Conservation (phyloP, 2,888 invertebrate species). For the Phorcus lineatus region DNA sequence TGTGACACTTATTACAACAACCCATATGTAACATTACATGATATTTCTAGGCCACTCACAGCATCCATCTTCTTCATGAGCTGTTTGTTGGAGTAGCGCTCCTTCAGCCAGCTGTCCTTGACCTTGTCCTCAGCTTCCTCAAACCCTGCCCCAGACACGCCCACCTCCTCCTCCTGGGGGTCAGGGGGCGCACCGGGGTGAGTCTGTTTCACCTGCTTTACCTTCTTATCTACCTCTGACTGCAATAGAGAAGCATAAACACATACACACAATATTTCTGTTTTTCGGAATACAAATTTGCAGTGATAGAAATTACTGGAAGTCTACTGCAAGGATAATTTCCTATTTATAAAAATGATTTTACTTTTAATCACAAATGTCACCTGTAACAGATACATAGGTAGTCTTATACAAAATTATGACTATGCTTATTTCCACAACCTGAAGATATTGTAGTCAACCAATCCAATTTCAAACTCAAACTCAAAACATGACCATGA, state of each 20-base stretch:
- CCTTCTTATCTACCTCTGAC: slow-evolving; percentile 51
- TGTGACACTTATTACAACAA: neutral
- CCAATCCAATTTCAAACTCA: no score
- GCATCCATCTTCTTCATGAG: slow-evolving; percentile 66
- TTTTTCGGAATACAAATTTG: neutral
- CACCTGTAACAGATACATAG: no score
- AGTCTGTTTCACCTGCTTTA: slow-evolving; percentile 41
- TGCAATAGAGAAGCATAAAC: slow-evolving; percentile 3
- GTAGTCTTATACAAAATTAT: no score
- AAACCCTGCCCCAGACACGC: slow-evolving; percentile 41
- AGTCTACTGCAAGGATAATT: no score
- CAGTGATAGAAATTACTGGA: no score
- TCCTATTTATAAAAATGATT: no score
- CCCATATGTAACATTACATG: no score
- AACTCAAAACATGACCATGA: no score
- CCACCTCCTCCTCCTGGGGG: slow-evolving; percentile 44
- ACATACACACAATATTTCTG: neutral
- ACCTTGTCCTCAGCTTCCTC: slow-evolving; percentile 48
- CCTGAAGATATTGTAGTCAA: no score
- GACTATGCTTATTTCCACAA: no score
- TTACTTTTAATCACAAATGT: no score
- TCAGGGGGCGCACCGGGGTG: slow-evolving; percentile 8
- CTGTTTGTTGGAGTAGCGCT: slow-evolving; percentile 58
- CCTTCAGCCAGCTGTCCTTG: slow-evolving; percentile 62
- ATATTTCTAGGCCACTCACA: slow-evolving; percentile 57